These are phyloP conservation scores for Taphrorychus bicolor DNA, from an alignment of 2,888 invertebrate genomes.

Conservation along the genomic window DNA sequence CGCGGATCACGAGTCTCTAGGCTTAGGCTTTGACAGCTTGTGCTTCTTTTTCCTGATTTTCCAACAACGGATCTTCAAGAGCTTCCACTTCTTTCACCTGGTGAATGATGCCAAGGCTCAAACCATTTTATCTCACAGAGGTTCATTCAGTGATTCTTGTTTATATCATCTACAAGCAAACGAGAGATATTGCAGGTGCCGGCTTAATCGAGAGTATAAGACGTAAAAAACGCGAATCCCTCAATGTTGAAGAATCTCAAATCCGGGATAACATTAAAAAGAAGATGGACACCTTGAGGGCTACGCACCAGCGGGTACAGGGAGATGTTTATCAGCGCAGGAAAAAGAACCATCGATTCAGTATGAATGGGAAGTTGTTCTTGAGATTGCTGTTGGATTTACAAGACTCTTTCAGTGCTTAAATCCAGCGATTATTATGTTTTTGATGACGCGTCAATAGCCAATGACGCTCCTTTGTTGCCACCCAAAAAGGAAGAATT, in stretches of 20 bases:
- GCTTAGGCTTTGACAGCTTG: conserved; percentile 24
- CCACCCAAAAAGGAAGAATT: conserved; percentile 14
- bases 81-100: conserved; percentile 34
- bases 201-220: conserved; percentile 19
- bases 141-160: conserved; percentile 13
- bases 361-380: too few species aligned
- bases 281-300: conserved; percentile 18
- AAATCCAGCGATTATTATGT: conserved; percentile 31
- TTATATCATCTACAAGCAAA: too few species aligned
- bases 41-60: conserved; percentile 35
- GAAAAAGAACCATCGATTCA: conserved; percentile 16
- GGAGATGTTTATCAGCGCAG: conserved; percentile 24
- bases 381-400: neutral
- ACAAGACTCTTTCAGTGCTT: conserved; percentile 18
- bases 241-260: conserved; percentile 3
- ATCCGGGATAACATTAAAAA: conserved; percentile 25
- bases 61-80: conserved; percentile 36
- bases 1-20: neutral
- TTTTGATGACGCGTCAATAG: conserved; percentile 27
- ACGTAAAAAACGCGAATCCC: conserved; percentile 3
- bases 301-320: conserved; percentile 21
- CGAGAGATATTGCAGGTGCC: conserved; percentile 23
- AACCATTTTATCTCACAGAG: conserved; percentile 28
- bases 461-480: conserved; percentile 20
- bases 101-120: conserved; percentile 34